A percentile compares a stretch with the other conserved stretches of the same genome.
Conservation (phyloP, 2,113 vertebrate genomes). For the Lagopus muta region DNA sequence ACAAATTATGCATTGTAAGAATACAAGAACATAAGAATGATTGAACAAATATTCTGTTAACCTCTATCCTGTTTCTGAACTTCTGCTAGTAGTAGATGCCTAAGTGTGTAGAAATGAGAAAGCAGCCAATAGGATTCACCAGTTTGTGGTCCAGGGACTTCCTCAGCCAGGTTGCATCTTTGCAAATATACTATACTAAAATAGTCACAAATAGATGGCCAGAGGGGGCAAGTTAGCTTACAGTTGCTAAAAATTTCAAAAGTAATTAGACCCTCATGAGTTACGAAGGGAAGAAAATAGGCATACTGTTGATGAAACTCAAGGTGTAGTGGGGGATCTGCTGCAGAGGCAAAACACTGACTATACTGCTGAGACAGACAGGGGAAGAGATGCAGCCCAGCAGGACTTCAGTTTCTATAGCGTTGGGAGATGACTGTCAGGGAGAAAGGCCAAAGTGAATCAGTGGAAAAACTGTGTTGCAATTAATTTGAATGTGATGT, state of each 20-base stretch:
- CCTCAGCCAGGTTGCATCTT: not conserved
- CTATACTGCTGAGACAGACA: not conserved
- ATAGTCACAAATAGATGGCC: not conserved
- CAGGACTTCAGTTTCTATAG: not conserved
- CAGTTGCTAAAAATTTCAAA: not conserved
- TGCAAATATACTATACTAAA: not conserved
- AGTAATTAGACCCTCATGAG: not conserved
- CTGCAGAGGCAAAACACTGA: not conserved
- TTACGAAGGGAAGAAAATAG: not conserved
- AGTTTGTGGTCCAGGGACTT: not conserved
- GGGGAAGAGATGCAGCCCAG: not conserved
- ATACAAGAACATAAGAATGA: not conserved
- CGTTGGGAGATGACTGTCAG: not conserved
- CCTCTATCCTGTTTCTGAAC: not conserved
- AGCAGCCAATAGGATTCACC: not conserved
- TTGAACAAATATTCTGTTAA: not conserved
- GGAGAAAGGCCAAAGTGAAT: not conserved
- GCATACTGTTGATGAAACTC: not conserved
- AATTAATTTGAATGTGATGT: not conserved
- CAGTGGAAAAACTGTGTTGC: not conserved
- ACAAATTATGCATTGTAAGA: not conserved
- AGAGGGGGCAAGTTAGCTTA: not conserved
- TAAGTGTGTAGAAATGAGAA: not conserved
- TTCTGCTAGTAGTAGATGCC: not conserved
- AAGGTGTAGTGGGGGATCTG: not conserved